Evolutionary conservation across 2,888 invertebrate species (phyloP).

Genomic region (Cosmia pyralina): DNA sequence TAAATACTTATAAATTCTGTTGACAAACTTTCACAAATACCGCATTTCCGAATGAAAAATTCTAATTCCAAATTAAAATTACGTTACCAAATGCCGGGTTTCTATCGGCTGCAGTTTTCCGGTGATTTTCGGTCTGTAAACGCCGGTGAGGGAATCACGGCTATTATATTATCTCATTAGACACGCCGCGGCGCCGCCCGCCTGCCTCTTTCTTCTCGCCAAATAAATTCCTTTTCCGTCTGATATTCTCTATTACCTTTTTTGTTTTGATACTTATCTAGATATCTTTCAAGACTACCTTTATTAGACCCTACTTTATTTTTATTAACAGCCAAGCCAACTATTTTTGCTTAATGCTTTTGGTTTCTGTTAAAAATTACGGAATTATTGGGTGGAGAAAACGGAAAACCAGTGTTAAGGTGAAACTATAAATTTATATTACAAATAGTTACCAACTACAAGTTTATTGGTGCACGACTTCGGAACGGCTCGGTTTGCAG

Average conservation of each 20-base stretch:
- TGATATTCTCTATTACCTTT: constrained; percentile 82
- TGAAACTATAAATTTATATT: constrained; percentile 83
- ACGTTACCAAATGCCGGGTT: constrained; percentile 71
- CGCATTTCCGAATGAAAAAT: constrained; percentile 29
- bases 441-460: constrained; percentile 86
- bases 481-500: constrained; percentile 80
- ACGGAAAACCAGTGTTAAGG: constrained; percentile 73
- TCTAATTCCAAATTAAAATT: constrained; percentile 57
- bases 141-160: constrained; percentile 85
- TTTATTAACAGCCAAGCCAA: constrained; percentile 34
- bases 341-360: constrained; percentile 4
- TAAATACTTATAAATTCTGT: neutral
- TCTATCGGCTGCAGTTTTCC: constrained; percentile 84
- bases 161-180: constrained; percentile 90
- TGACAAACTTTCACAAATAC: constrained; percentile 15
- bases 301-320: constrained; percentile 42
- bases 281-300: constrained; percentile 41
- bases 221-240: constrained; percentile 85
- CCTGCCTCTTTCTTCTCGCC: constrained; percentile 81
- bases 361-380: constrained; percentile 3
- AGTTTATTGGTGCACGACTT: constrained; percentile 87
- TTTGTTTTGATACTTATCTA: constrained; percentile 69
- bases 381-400: constrained; percentile 55
- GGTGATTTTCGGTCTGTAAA: constrained; percentile 85
- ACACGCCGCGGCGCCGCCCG: constrained; percentile 83